A percentile compares a stretch with the other conserved stretches of the same genome.
Evolutionary conservation across 1,140 invertebrate species (phyloP).

Genomic region (Dendroctonus ponderosae): DNA sequence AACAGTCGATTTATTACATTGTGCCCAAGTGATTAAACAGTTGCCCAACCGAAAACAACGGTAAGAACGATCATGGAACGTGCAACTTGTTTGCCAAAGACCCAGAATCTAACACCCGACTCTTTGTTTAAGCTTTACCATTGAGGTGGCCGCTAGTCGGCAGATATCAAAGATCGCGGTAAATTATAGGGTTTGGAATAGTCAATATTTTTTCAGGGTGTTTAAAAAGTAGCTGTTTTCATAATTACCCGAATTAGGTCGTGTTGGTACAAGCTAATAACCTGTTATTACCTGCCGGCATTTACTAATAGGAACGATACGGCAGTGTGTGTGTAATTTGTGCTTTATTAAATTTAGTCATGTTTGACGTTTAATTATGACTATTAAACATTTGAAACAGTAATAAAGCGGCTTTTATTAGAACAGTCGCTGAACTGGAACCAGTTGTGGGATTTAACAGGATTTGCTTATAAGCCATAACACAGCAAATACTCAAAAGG

Average conservation of each 20-base stretch:
- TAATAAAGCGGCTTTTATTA: too few relatives aligned
- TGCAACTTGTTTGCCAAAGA: background rate
- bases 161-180: background rate
- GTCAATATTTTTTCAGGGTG: conserved; percentile 1
- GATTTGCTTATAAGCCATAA: too few relatives aligned
- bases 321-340: conserved; percentile 2
- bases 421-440: too few relatives aligned
- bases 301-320: background rate
- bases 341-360: background rate
- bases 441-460: too few relatives aligned
- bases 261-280: conserved; percentile 8
- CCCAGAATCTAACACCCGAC: background rate
- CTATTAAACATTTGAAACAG: too few relatives aligned
- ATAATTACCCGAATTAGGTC: conserved; percentile 8
- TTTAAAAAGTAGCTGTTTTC: background rate
- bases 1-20: background rate
- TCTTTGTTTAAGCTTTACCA: background rate
- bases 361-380: too few relatives aligned
- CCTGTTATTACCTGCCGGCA: conserved; percentile 6
- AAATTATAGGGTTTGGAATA: conserved; percentile 2
- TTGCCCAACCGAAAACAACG: conserved; percentile 1
- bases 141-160: background rate
- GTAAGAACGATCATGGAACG: background rate
- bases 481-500: too few relatives aligned
- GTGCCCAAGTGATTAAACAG: background rate